Evolutionary conservation across 2,797 vertebrate genomes (phyloP), one percentile per base, ranked within the genome.

Genomic region (Esox masquinongy): DNA sequence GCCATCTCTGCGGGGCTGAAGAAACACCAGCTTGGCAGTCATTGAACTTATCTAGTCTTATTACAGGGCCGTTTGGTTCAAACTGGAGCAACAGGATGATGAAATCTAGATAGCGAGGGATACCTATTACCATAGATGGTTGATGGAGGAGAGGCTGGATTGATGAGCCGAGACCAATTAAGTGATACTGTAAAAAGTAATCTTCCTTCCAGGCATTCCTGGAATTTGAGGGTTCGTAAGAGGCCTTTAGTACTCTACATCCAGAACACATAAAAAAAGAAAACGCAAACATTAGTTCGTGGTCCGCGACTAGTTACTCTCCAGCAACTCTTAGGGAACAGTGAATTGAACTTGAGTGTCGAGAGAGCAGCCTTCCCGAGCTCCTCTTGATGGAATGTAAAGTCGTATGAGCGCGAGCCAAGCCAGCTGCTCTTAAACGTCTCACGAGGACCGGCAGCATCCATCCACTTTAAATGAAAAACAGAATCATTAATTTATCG

Each of bases 401-500:
- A 61, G 47, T 19, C 1, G 47, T 77, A 78, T 73, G 80, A 79
- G 70, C 68, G 36, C 6, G 17, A 73, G 72, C 34, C 79, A 77
- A 68, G 68, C 82, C 83, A 80, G 79, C 79, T 80, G 82, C 79
- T 83, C 70, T 36, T 67, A 34, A 73, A 74, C 78, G 79, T 82
- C 80, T 82, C 76, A 77, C 78, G 83, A 84, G 74, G 72, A 81
- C 49, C 77, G 68, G 69, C 73, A 80, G 43, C 77, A 81, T 85
- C 83, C 74, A 82, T 77, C 31, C 24, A 59, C 31, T 43, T 70
- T 59, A 79, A 83, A 80, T 76, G 80, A 68, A 71, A 88, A 88
- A 77, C 74, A 78, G 81, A 88, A 68, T 79, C 0, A 61, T 84
- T 88, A 87, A 90, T 88, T 85, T 88, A 87, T 75, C 69, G 78